Evolutionary conservation across 2,113 vertebrate species (phyloP).

Genomic region (Nycticorax nycticorax): DNA sequence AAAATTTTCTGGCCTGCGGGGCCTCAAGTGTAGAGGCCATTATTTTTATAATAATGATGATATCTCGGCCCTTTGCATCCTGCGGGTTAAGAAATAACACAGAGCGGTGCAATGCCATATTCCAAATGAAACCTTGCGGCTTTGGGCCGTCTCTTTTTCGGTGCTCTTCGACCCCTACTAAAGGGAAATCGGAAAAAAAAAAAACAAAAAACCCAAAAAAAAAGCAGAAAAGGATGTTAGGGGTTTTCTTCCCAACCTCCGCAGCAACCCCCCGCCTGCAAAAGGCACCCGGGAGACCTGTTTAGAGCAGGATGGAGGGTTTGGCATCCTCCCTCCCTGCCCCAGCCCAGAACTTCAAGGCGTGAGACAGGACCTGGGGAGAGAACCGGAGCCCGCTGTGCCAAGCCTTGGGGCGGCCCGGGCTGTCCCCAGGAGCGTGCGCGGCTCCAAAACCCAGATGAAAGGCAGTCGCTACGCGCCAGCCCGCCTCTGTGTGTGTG

Average conservation of each 20-base stretch:
- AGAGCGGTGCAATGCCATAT: accelerated
- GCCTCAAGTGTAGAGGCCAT: accelerated
- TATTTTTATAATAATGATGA: not conserved
- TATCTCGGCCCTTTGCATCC: not conserved
- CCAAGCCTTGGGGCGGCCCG: not conserved
- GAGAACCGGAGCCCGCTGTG: not conserved
- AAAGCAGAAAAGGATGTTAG: not conserved
- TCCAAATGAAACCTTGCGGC: not conserved
- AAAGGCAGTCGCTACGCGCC: not conserved
- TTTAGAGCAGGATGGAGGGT: not conserved
- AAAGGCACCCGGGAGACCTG: not conserved
- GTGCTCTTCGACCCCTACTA: not conserved
- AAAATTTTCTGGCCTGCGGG: not conserved
- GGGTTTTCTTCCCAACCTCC: not conserved
- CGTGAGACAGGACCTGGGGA: not conserved
- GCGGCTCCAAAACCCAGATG: not conserved
- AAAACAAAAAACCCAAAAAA: no score
- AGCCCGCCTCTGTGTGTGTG: not conserved
- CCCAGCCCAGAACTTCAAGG: not conserved
- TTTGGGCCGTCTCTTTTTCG: no score
- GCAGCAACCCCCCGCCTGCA: not conserved
- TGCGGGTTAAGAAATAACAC: not conserved
- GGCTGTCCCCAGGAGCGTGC: not conserved
- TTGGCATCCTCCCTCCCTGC: not conserved
- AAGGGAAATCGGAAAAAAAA: not conserved